Conservation (phyloP, 1,140 invertebrate genomes). For the Oryctes rhinoceros region DNA sequence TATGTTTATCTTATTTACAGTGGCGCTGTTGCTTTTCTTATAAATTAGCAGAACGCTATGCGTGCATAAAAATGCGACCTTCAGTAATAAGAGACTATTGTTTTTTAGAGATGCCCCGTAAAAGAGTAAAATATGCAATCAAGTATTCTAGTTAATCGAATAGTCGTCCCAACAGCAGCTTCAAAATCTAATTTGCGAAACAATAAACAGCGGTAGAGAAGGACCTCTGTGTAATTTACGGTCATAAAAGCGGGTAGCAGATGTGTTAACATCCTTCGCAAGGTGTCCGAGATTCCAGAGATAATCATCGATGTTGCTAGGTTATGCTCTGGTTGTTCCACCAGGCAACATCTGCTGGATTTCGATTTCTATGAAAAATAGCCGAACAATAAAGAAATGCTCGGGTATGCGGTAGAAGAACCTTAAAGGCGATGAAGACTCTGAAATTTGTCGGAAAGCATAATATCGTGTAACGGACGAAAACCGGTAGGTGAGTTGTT, state of each 20-base stretch:
- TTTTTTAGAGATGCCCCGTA: too few species aligned
- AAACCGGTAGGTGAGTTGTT: neutral
- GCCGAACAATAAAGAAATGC: slow-evolving; percentile 4
- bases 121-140: too few species aligned
- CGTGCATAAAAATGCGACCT: too few species aligned
- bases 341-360: slow-evolving; percentile 4
- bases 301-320: neutral
- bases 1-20: too few species aligned
- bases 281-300: neutral
- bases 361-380: slow-evolving; percentile 20
- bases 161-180: neutral
- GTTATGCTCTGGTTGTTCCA: neutral
- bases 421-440: neutral
- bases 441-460: neutral
- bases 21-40: too few species aligned
- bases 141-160: too few species aligned
- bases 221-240: neutral
- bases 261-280: neutral
- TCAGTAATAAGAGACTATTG: too few species aligned
- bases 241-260: neutral
- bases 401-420: neutral
- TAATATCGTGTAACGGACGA: neutral
- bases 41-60: too few species aligned
- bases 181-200: slow-evolving; percentile 16
- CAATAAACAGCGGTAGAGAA: neutral